Conservation (phyloP, 2,888 invertebrate species). For the Seira musarum region DNA sequence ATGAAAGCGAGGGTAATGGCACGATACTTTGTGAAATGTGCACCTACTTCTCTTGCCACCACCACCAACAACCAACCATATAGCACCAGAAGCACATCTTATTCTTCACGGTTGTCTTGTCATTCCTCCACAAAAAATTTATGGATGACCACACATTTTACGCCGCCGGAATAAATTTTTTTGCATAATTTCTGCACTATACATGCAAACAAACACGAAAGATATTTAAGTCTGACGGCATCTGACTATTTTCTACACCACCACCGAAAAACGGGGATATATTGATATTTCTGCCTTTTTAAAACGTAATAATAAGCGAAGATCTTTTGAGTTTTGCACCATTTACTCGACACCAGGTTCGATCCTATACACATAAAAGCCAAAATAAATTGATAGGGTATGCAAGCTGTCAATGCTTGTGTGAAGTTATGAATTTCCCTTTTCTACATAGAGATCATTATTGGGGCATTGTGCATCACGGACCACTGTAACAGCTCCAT, state of each 20-base stretch:
- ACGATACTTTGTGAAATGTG: slow-evolving; percentile 2
- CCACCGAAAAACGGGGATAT: too few relatives aligned
- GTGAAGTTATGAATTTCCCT: too few relatives aligned
- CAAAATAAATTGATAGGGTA: too few relatives aligned
- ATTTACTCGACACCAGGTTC: too few relatives aligned
- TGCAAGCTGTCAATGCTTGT: too few relatives aligned
- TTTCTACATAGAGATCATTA: too few relatives aligned
- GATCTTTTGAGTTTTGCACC: too few relatives aligned
- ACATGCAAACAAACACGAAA: slow-evolving; percentile 46
- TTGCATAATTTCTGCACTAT: slow-evolving; percentile 59
- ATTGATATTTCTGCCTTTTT: too few relatives aligned
- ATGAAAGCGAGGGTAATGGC: slow-evolving; percentile 10
- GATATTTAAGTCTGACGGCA: slow-evolving; percentile 18
- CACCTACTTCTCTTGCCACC: background rate
- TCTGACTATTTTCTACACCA: background rate
- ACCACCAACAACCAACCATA: slow-evolving; percentile 11
- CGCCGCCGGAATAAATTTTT: slow-evolving; percentile 58
- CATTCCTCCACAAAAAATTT: slow-evolving; percentile 54
- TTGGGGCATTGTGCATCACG: too few relatives aligned
- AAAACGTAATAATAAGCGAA: too few relatives aligned
- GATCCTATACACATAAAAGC: too few relatives aligned
- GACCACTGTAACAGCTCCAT: too few relatives aligned
- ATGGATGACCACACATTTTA: slow-evolving; percentile 64
- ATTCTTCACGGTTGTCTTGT: slow-evolving; percentile 57
- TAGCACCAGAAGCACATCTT: slow-evolving; percentile 16